These are phyloP conservation scores for Theonella swinhoei DNA, from an alignment of 37 sponge, comb jelly and placozoan species.

Conservation along the genomic window DNA sequence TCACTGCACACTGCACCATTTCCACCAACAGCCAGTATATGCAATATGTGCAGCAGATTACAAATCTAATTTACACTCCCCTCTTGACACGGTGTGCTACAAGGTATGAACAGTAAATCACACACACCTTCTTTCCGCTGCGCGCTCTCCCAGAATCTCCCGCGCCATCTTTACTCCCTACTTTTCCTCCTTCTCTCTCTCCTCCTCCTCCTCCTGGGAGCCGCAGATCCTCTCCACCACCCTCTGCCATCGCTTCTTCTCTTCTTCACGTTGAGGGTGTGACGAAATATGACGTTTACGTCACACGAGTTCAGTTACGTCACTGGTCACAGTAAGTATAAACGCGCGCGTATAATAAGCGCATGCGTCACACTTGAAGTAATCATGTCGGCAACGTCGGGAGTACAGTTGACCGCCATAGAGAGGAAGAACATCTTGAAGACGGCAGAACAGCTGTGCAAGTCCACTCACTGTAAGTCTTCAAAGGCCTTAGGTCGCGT, in stretches of 20 bases:
- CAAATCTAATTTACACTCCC: too few relatives aligned
- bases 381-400: neutral
- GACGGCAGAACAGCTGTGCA: conserved; percentile 70
- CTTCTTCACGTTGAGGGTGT: neutral
- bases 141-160: too few relatives aligned
- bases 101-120: neutral
- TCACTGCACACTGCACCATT: neutral
- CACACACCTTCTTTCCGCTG: neutral
- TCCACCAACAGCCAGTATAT: too few relatives aligned
- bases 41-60: too few relatives aligned
- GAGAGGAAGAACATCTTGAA: conserved; percentile 82
- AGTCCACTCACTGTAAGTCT: neutral
- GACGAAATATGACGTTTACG: neutral
- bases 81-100: too few relatives aligned
- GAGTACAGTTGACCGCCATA: conserved; percentile 69
- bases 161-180: conserved; percentile 34
- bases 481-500: neutral
- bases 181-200: too few relatives aligned
- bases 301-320: neutral
- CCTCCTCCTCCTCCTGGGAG: neutral
- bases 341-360: neutral
- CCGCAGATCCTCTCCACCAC: neutral
- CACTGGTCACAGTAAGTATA: neutral
- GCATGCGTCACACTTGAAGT: too few relatives aligned
- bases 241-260: neutral